A percentile compares a stretch with the other conserved stretches of the same genome.
phyloP scores from a whole-genome alignment of 2,113 vertebrate species.

The Leucosticte australis region DNA sequence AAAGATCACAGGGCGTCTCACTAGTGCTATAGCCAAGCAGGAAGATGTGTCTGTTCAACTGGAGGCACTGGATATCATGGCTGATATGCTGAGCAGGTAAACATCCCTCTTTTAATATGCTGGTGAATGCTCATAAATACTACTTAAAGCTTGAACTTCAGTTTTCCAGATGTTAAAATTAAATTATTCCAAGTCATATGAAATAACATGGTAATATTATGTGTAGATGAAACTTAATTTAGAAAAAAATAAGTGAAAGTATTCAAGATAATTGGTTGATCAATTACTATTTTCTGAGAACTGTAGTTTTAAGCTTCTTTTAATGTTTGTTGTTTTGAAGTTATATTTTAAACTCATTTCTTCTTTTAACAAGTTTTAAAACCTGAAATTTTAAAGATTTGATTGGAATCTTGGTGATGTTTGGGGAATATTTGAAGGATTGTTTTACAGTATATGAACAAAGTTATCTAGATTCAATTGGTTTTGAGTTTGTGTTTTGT shows the following conservation, averaged over 20 bases:
- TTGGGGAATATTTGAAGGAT: background rate
- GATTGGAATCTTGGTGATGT: background rate
- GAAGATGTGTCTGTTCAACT: slow-evolving; percentile 98
- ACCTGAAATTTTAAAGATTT: background rate
- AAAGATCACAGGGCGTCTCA: slow-evolving; percentile 97
- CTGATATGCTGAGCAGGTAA: slow-evolving; percentile 98
- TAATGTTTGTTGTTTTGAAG: background rate
- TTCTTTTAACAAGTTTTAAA: background rate
- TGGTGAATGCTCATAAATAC: background rate
- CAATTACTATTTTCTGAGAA: background rate
- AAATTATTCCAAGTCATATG: background rate
- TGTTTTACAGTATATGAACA: slow-evolving; percentile 13
- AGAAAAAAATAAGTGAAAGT: background rate
- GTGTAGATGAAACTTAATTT: background rate
- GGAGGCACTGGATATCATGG: slow-evolving; percentile 98
- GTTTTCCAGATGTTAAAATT: background rate
- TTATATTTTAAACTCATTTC: background rate
- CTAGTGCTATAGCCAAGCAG: slow-evolving; percentile 98
- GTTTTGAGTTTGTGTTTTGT: slow-evolving; percentile 69
- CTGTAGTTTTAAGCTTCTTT: background rate
- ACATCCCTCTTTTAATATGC: background rate
- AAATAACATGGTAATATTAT: background rate
- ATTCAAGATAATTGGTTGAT: background rate
- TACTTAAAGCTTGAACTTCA: background rate
- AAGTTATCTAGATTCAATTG: slow-evolving; percentile 54